Percentiles rank a stretch among this genome's conserved stretches.
Evolutionary conservation across 1,140 invertebrate genomes (phyloP).

Genomic region (Aculops lycopersici): DNA sequence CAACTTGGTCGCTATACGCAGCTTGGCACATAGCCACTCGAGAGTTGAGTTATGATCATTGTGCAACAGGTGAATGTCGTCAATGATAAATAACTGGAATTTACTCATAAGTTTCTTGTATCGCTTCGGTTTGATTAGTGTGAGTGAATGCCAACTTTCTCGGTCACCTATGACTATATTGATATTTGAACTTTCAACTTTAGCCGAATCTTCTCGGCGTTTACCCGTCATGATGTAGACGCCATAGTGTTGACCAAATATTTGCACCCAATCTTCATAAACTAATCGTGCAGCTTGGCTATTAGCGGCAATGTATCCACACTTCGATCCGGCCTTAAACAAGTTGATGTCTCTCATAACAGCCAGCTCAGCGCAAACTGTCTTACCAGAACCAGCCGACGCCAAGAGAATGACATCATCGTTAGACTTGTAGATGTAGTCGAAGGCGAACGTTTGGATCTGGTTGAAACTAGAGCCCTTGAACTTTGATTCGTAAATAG

Average conservation of each 20-base stretch:
- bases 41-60: slow-evolving; percentile 37
- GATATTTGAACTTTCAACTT: slow-evolving; percentile 42
- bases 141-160: slow-evolving; percentile 94
- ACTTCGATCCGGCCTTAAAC: slow-evolving; percentile 19
- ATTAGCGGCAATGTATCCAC: slow-evolving; percentile 72
- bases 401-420: slow-evolving; percentile 96
- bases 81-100: slow-evolving; percentile 79
- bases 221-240: slow-evolving; percentile 80
- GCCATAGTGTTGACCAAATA: slow-evolving; percentile 43
- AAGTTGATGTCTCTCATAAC: slow-evolving; percentile 45
- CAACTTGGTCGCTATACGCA: slow-evolving; percentile 87
- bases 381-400: slow-evolving; percentile 85
- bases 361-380: slow-evolving; percentile 83
- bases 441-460: slow-evolving; percentile 97
- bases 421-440: slow-evolving; percentile 88
- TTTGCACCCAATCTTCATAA: slow-evolving; percentile 59
- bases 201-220: slow-evolving; percentile 78
- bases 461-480: slow-evolving; percentile 68
- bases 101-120: slow-evolving; percentile 77
- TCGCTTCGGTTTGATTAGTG: slow-evolving; percentile 85
- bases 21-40: slow-evolving; percentile 84
- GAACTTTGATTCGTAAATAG: slow-evolving; percentile 49
- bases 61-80: slow-evolving; percentile 55
- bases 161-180: slow-evolving; percentile 85
- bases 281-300: slow-evolving; percentile 67